Conservation (phyloP, 2,888 invertebrate genomes). For the Lycophotia porphyrea region DNA sequence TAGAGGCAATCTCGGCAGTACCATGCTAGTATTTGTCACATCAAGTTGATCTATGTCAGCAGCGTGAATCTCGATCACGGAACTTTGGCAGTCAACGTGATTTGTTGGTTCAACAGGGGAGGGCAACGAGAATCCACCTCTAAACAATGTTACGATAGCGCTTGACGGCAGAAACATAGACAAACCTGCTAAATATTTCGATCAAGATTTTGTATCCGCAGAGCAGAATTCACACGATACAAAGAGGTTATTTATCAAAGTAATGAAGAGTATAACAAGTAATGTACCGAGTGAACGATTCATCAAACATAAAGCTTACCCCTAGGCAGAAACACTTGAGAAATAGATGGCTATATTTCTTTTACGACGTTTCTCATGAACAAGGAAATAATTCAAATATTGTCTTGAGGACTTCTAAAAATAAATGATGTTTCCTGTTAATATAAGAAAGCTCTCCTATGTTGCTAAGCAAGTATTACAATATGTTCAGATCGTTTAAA, state of each 20-base stretch:
- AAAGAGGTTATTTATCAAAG: constrained; percentile 61
- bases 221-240: constrained; percentile 59
- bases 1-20: constrained; percentile 60
- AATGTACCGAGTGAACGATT: constrained; percentile 64
- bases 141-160: constrained; percentile 67
- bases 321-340: constrained; percentile 60
- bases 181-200: constrained; percentile 60
- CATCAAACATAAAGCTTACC: constrained; percentile 64
- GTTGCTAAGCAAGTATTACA: constrained; percentile 4
- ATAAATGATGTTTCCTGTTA: constrained; percentile 32
- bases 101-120: constrained; percentile 67
- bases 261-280: constrained; percentile 62
- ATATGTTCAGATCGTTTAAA: neutral
- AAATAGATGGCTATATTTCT: constrained; percentile 64
- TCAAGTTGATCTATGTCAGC: constrained; percentile 68
- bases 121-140: constrained; percentile 59
- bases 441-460: neutral
- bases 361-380: constrained; percentile 56
- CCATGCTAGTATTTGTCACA: constrained; percentile 67
- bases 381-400: constrained; percentile 58
- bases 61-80: constrained; percentile 68
- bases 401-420: constrained; percentile 38
- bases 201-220: constrained; percentile 54
- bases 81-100: constrained; percentile 67
- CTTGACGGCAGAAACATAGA: constrained; percentile 51